Evolutionary conservation across 2,797 vertebrate genomes (phyloP), one percentile per base, ranked within the genome.

Genomic region (Merluccius polli): DNA sequence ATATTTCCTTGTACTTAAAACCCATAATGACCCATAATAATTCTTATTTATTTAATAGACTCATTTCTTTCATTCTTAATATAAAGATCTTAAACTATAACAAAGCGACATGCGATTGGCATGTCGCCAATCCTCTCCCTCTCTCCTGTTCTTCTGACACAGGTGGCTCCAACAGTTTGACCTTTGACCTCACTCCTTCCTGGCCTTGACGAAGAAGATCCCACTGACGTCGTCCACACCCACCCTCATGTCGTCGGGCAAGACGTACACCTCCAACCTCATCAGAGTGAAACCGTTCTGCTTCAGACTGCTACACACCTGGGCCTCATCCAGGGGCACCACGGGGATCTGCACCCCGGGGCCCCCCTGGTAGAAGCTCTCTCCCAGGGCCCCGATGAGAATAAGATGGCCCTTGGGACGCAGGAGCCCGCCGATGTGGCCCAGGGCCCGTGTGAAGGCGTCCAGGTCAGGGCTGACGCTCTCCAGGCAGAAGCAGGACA

Each of bases 401-500:
- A 98, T 77, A 0, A 95, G 92, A 90, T 97, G 94, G 1, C 97
- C 97, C 0, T 93, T 92, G 0, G 93, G 90, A 7, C 90, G 92
- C 68, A 99, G 94, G 44, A 99, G 90, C 0, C 88, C 90, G 8
- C 93, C 90, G 9, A 97, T 91, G 71, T 98, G 93, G 0, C 82
- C 83, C 80, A 98, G 87, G 0, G 97, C 96, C 63, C 82, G 90
- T 29, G 82, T 92, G 86, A 98, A 97, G 30, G 95, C 82, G 5
- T 86, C 76, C 0, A 94, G 77, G 87, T 97, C 93, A 0, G 95
- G 95, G 87, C 97, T 98, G 76, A 95, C 96, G 0, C 96, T 96
- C 85, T 99, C 97, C 83, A 99, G 87, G 85, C 97, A 99, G 93
- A 98, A 98, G 77, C 94, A 89, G 3, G 97, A 98, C 83, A 98